These are phyloP conservation scores for Ormyrus pomaceus DNA, from an alignment of 2,888 invertebrate species.

Conservation along the genomic window DNA sequence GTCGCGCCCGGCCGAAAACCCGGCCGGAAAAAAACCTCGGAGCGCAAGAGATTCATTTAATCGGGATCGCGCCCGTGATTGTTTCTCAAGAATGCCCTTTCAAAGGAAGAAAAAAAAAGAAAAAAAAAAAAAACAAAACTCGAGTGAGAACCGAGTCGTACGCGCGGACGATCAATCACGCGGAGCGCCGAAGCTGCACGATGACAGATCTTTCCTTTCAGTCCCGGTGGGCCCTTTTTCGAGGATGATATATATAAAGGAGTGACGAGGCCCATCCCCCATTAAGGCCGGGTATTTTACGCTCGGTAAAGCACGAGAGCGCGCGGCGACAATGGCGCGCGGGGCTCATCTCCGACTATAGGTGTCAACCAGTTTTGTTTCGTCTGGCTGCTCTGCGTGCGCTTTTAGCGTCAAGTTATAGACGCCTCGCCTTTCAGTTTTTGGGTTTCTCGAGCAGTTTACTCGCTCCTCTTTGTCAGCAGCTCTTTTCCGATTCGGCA, in stretches of 20 bases:
- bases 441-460: background rate
- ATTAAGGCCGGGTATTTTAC: slow-evolving; percentile 70
- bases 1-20: too few relatives aligned
- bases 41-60: slow-evolving; percentile 21
- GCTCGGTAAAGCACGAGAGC: slow-evolving; percentile 70
- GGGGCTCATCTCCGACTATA: slow-evolving; percentile 43
- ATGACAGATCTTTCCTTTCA: slow-evolving; percentile 6
- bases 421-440: too few relatives aligned
- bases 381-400: background rate
- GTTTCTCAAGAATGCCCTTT: slow-evolving; percentile 9
- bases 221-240: background rate
- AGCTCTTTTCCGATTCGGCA: too few relatives aligned
- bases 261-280: slow-evolving; percentile 58
- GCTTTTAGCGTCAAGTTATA: background rate
- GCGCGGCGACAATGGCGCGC: slow-evolving; percentile 48
- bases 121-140: slow-evolving; percentile 7
- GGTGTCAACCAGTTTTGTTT: slow-evolving; percentile 39
- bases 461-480: background rate
- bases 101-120: background rate
- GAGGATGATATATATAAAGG: slow-evolving; percentile 30
- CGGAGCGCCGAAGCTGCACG: background rate
- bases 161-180: slow-evolving; percentile 40
- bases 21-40: background rate
- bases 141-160: background rate
- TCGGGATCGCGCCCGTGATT: slow-evolving; percentile 1